These are phyloP conservation scores for Parnassius mnemosyne DNA, from an alignment of 2,888 invertebrate species.

Conservation along the genomic window DNA sequence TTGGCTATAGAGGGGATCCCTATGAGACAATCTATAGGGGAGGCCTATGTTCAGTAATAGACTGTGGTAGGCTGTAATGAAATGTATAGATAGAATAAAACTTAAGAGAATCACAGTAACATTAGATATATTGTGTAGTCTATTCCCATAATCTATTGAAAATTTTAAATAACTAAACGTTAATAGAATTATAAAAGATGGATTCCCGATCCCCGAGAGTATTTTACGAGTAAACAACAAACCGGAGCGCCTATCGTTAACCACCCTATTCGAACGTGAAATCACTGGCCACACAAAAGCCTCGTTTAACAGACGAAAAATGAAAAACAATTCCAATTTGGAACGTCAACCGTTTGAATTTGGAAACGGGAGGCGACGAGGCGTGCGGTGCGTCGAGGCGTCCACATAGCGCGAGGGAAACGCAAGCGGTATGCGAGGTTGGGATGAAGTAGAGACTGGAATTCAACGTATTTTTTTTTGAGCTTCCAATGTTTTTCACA, in stretches of 20 bases:
- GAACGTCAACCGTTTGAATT: conserved; percentile 74
- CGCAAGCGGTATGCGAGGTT: conserved; percentile 49
- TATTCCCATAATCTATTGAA: too few relatives aligned
- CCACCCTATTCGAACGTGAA: conserved; percentile 46
- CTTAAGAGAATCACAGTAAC: too few relatives aligned
- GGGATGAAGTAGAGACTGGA: not conserved
- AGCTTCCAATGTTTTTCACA: not conserved
- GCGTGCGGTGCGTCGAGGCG: conserved; percentile 38
- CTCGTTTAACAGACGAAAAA: conserved; percentile 65
- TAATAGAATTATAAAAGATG: conserved; percentile 15
- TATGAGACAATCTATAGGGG: too few relatives aligned
- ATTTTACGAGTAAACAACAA: conserved; percentile 25
- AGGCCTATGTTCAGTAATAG: too few relatives aligned
- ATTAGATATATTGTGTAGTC: too few relatives aligned
- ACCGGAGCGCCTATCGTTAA: conserved; percentile 30
- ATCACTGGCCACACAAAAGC: conserved; percentile 61
- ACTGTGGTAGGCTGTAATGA: too few relatives aligned
- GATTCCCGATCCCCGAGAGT: conserved; percentile 22
- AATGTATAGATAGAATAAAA: too few relatives aligned
- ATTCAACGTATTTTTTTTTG: conserved; percentile 5
- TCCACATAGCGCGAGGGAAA: conserved; percentile 43
- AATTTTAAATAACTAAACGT: not conserved
- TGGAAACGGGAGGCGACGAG: conserved; percentile 48
- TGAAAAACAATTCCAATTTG: conserved; percentile 75
- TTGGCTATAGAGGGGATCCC: too few relatives aligned